Conservation (phyloP, 2,888 invertebrate genomes). For the Mamestra brassicae region DNA sequence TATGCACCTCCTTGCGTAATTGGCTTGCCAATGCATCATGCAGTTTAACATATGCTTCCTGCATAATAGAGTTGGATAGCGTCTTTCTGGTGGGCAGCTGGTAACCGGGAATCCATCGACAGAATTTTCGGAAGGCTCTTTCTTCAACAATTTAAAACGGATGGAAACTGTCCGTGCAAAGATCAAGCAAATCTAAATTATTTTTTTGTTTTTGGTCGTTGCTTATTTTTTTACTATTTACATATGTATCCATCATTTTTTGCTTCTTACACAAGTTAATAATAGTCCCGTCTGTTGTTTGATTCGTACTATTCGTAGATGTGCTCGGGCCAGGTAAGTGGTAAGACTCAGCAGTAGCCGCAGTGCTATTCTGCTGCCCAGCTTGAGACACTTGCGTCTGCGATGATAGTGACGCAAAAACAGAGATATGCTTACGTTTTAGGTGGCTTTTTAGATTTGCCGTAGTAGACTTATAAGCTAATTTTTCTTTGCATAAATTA, state of each 20-base stretch:
- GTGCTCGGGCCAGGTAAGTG: too few species aligned
- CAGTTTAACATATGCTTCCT: neutral
- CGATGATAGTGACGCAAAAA: neutral
- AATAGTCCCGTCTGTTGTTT: too few species aligned
- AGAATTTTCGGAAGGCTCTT: neutral
- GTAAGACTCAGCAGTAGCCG: too few species aligned
- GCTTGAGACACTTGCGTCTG: neutral
- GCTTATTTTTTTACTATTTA: constrained; percentile 5
- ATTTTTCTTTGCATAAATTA: constrained; percentile 6
- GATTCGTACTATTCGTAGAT: too few species aligned
- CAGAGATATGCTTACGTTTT: constrained; percentile 1
- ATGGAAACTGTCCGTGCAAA: neutral
- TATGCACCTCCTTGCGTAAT: neutral
- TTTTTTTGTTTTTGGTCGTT: neutral
- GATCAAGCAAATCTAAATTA: neutral
- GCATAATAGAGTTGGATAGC: constrained; percentile 4
- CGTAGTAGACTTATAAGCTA: constrained; percentile 2
- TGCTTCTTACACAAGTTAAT: neutral
- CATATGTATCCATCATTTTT: neutral
- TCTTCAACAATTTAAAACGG: neutral
- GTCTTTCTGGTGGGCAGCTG: constrained; percentile 3
- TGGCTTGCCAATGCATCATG: neutral
- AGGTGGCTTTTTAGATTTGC: constrained; percentile 8
- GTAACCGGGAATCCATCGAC: constrained; percentile 18
- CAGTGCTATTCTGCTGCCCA: too few species aligned